Percentiles rank a stretch among this genome's conserved stretches.
Conservation (phyloP, 1,140 invertebrate species). For the Drosophila micromelanica region DNA sequence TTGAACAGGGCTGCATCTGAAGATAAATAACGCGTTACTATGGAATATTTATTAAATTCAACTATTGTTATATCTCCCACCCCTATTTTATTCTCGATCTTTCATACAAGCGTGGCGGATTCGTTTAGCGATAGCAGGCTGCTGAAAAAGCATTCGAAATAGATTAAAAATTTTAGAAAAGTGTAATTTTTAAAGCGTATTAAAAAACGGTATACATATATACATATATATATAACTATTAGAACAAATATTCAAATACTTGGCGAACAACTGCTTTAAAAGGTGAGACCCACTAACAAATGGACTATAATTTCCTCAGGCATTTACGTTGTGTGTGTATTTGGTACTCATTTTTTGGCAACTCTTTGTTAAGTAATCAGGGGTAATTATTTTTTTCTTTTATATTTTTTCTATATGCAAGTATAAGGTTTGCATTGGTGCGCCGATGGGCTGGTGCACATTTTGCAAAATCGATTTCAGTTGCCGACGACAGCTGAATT, state of each 20-base stretch:
- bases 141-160: slow-evolving; percentile 59
- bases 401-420: not conserved
- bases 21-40: slow-evolving; percentile 3
- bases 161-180: slow-evolving; percentile 60
- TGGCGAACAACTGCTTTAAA: slow-evolving; percentile 31
- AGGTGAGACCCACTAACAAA: slow-evolving; percentile 51
- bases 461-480: slow-evolving; percentile 68
- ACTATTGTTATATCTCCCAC: not conserved
- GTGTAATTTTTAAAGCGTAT: slow-evolving; percentile 47
- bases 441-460: slow-evolving; percentile 1
- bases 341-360: slow-evolving; percentile 44
- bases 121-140: slow-evolving; percentile 56
- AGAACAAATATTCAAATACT: slow-evolving; percentile 47
- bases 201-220: slow-evolving; percentile 34
- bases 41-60: not conserved
- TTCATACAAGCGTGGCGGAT: slow-evolving; percentile 53
- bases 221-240: slow-evolving; percentile 46
- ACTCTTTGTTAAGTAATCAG: slow-evolving; percentile 72
- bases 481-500: slow-evolving; percentile 20
- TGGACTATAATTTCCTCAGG: slow-evolving; percentile 26
- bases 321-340: slow-evolving; percentile 45
- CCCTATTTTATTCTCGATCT: slow-evolving; percentile 30
- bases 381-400: slow-evolving; percentile 41
- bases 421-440: not conserved
- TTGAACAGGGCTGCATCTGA: slow-evolving; percentile 2